Evolutionary conservation across 1,140 invertebrate species (phyloP).

Genomic region (Brachionus rotundiformis): DNA sequence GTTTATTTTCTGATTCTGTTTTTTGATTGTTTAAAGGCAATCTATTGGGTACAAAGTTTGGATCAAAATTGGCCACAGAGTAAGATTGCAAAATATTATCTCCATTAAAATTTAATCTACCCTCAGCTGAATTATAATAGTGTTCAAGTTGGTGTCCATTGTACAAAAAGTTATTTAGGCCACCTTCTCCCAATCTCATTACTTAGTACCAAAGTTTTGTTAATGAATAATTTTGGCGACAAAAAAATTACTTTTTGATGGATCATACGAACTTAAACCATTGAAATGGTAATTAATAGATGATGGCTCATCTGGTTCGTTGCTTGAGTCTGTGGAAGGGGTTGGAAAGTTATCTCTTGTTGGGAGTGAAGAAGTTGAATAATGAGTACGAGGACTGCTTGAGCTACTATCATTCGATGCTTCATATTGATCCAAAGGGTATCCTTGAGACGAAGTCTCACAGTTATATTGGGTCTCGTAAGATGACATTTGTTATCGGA

Average conservation of each 20-base stretch:
- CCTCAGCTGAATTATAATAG: neutral
- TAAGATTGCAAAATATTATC: constrained; percentile 2
- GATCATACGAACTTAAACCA: neutral
- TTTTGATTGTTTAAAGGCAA: neutral
- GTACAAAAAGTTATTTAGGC: neutral
- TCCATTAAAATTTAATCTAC: neutral
- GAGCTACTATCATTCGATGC: neutral
- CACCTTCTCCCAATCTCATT: neutral
- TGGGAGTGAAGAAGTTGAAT: neutral
- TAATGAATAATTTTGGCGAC: too few species aligned
- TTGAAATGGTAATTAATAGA: neutral
- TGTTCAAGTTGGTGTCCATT: neutral
- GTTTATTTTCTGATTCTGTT: neutral
- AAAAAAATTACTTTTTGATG: neutral
- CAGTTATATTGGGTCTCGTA: neutral
- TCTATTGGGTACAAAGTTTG: constrained; percentile 8
- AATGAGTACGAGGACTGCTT: neutral
- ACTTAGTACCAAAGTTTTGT: neutral
- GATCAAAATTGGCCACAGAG: constrained; percentile 1
- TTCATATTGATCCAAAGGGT: constrained; percentile 23
- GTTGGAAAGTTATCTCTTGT: constrained; percentile 17
- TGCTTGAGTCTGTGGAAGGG: constrained; percentile 29
- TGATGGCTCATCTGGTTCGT: neutral
- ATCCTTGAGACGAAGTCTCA: neutral
- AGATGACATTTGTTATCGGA: neutral